Evolutionary conservation across 2,797 vertebrate species (phyloP), one percentile per base, ranked within the genome.

Genomic region (Hippocampus kuda): DNA sequence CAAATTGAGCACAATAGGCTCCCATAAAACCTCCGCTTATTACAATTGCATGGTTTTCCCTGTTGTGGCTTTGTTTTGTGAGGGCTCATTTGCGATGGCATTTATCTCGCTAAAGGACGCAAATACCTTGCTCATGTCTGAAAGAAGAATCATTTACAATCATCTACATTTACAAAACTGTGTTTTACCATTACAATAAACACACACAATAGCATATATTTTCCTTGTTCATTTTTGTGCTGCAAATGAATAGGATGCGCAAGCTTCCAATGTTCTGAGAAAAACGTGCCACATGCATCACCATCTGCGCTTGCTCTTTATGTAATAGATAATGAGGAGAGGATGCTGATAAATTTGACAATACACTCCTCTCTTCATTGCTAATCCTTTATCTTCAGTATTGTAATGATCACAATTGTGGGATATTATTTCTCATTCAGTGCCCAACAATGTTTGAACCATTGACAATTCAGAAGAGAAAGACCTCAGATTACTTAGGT

Each of bases 111-210:
- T 84, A 81, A 72, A 79, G 85, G 77, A 84, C 73, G 83, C 85
- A 84, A 81, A 70, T 75, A 70, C 71, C 76, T 72, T 46, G 51
- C 77, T 83, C 77, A 78, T 77, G 78, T 84, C 76, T 88, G 86
- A 85, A 84, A 78, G 79, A 84, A 68, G 86, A 88, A 79, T 87
- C 75, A 88, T 89, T 89, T 88, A 87, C 87, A 89, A 82, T 87
- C 69, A 76, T 87, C 86, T 87, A 87, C 84, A 86, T 86, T 82
- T 81, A 88, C 85, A 84, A 88, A 88, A 85, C 74, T 54, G 77
- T 77, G 83, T 89, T 90, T 89, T 89, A 89, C 80, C 87, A 89
- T 90, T 74, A 88, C 88, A 90, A 89, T 89, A 84, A 84, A 72
- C 77, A 62, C 85, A 87, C 78, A 90, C 88, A 90, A 89, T 87